Percentiles rank a stretch among this genome's conserved stretches.
Evolutionary conservation across 2,113 vertebrate species (phyloP).

Genomic region (Aix galericulata): DNA sequence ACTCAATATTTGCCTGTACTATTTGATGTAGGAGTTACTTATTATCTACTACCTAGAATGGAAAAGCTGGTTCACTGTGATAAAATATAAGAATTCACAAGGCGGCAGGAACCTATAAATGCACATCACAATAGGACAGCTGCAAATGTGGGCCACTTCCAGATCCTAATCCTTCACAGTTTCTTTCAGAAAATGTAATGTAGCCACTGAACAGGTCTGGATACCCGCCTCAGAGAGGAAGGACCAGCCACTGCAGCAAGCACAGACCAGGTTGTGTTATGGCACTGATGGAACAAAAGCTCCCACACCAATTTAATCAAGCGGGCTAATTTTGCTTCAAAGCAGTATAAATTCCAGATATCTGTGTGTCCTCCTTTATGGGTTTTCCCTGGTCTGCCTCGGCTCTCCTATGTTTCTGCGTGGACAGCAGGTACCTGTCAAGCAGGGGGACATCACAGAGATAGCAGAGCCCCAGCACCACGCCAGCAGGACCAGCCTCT

Average conservation of each 20-base stretch:
- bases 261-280: fast-evolving
- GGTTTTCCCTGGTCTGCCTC: neutral
- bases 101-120: neutral
- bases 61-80: conserved; percentile 45
- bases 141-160: neutral
- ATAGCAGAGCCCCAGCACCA: neutral
- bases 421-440: conserved; percentile 8
- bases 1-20: conserved; percentile 6
- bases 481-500: neutral
- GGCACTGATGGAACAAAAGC: neutral
- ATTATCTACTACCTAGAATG: conserved; percentile 43
- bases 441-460: fast-evolving
- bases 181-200: neutral
- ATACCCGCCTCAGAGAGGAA: neutral
- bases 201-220: neutral
- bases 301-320: neutral
- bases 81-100: conserved; percentile 3
- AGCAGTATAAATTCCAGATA: neutral
- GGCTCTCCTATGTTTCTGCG: fast-evolving
- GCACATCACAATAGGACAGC: neutral
- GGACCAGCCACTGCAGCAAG: neutral
- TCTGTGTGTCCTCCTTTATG: neutral
- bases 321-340: neutral
- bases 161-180: neutral
- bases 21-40: conserved; percentile 50